phyloP scores from a whole-genome alignment of 2,888 invertebrate genomes.

The Lutraria lutraria region DNA sequence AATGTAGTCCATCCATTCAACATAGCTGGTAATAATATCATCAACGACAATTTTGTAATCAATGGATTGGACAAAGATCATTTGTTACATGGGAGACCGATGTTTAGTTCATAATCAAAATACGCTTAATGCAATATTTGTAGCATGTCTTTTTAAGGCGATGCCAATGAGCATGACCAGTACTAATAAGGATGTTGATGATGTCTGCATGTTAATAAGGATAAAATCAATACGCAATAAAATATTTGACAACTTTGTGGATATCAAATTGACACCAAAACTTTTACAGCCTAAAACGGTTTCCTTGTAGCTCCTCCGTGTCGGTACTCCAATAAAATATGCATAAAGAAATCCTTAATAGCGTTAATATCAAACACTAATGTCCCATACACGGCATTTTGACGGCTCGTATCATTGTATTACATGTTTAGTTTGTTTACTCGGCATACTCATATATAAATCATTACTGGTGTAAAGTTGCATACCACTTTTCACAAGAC shows the following conservation, averaged over 20 bases:
- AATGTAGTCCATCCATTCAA: constrained; percentile 54
- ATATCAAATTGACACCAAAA: constrained; percentile 1
- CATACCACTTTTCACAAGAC: no score
- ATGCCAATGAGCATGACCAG: not conserved
- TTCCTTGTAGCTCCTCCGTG: not conserved
- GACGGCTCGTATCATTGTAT: no score
- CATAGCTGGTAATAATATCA: constrained; percentile 38
- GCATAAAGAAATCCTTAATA: no score
- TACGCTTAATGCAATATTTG: constrained; percentile 36
- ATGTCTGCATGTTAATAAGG: constrained; percentile 33
- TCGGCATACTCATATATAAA: no score
- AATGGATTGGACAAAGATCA: constrained; percentile 31
- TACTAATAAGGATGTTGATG: constrained; percentile 33
- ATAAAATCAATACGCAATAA: constrained; percentile 51
- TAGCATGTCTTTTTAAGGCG: not conserved
- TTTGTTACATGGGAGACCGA: constrained; percentile 35
- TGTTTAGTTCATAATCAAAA: constrained; percentile 4
- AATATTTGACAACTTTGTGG: constrained; percentile 9
- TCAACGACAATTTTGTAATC: constrained; percentile 47
- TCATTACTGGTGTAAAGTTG: no score
- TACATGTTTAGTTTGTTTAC: no score
- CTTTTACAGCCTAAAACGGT: constrained; percentile 9
- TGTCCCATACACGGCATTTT: no score
- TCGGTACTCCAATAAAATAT: not conserved
- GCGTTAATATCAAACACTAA: no score